A percentile compares a stretch with the other conserved stretches of the same genome.
phyloP scores from a whole-genome alignment of 2,797 vertebrate species.

The Poeciliopsis paucimaculata region DNA sequence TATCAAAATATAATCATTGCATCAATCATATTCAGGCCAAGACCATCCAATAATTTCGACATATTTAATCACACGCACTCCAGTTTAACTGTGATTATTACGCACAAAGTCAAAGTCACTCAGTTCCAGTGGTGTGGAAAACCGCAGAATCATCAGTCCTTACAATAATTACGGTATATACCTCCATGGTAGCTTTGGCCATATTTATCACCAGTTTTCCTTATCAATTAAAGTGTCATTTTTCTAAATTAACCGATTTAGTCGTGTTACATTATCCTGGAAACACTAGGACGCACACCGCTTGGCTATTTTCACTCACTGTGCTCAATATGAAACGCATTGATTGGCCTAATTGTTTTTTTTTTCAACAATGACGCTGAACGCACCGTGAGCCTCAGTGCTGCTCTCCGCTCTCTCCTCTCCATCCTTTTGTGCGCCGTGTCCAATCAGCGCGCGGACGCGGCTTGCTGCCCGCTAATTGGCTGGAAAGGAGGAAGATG shows the following conservation, averaged over 20 bases:
- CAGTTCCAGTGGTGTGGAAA: background rate
- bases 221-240: background rate
- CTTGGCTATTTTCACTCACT: background rate
- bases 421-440: slow-evolving; percentile 69
- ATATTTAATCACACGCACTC: background rate
- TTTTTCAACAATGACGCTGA: slow-evolving; percentile 1
- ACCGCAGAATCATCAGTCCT: background rate
- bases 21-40: background rate
- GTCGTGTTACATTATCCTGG: background rate
- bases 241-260: background rate
- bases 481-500: slow-evolving; percentile 73
- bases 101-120: background rate
- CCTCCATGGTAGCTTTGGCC: background rate
- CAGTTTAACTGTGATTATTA: background rate
- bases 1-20: background rate
- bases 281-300: background rate
- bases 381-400: slow-evolving; percentile 23
- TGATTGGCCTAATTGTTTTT: background rate
- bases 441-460: slow-evolving; percentile 66
- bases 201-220: background rate
- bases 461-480: slow-evolving; percentile 47
- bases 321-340: background rate
- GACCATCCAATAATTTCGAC: background rate
- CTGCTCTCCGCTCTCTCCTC: slow-evolving; percentile 48
- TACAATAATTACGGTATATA: background rate